Percentiles rank a stretch among this genome's conserved stretches.
phyloP scores from a whole-genome alignment of 2,113 vertebrate genomes.

The Speoplatyrhinus poulsoni region DNA sequence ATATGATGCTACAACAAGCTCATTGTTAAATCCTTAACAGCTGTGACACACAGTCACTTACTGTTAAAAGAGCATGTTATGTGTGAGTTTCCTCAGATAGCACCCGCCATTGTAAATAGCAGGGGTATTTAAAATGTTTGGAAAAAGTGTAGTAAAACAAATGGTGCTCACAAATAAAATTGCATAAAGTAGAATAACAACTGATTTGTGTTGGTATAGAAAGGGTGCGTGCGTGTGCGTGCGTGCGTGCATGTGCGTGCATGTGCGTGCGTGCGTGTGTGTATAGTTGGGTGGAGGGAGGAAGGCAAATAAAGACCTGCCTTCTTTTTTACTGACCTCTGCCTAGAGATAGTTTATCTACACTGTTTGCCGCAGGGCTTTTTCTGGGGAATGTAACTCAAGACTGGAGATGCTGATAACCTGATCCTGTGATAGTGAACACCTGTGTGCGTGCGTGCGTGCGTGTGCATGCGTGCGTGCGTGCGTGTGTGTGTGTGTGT shows the following conservation, averaged over 20 bases:
- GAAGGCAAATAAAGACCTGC: background rate
- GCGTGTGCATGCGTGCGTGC: too few species aligned
- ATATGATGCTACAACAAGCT: background rate
- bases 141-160: background rate
- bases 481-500: too few species aligned
- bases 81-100: slow-evolving; percentile 17
- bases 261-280: background rate
- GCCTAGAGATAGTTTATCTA: slow-evolving; percentile 5
- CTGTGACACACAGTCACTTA: slow-evolving; percentile 5
- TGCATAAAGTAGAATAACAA: slow-evolving; percentile 4
- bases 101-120: slow-evolving; percentile 17
- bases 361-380: slow-evolving; percentile 14
- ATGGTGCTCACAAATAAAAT: background rate
- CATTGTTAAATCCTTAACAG: slow-evolving; percentile 10
- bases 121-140: background rate
- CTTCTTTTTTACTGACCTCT: slow-evolving; percentile 28
- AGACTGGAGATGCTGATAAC: slow-evolving; percentile 44
- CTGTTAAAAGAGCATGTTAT: background rate
- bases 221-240: background rate
- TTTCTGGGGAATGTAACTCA: slow-evolving; percentile 38
- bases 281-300: background rate
- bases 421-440: background rate
- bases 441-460: background rate
- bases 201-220: background rate
- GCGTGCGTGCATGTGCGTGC: background rate